These are phyloP conservation scores for Drosophila serrata DNA, from an alignment of 1,140 invertebrate species.

Conservation along the genomic window DNA sequence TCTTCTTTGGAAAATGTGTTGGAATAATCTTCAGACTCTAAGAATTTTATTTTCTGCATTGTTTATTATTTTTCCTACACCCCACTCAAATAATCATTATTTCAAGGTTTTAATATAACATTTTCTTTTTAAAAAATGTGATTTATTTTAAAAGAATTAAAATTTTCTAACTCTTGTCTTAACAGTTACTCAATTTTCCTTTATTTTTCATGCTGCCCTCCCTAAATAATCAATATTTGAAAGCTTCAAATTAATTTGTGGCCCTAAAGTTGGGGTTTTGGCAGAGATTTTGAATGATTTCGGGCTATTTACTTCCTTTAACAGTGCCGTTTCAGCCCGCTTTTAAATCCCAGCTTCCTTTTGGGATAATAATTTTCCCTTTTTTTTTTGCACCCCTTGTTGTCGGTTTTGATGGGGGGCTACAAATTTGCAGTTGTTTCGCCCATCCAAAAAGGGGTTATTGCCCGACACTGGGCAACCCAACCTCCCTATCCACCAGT, in stretches of 20 bases:
- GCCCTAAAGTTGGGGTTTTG: neutral
- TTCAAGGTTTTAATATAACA: neutral
- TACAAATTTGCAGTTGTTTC: constrained; percentile 25
- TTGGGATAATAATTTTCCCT: constrained; percentile 11
- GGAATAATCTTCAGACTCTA: too few species aligned
- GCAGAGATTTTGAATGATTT: neutral
- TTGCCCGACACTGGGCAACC: constrained; percentile 48
- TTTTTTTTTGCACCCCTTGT: constrained; percentile 28
- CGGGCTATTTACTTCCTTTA: neutral
- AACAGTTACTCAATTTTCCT: neutral
- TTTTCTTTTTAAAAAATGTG: neutral
- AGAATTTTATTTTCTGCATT: too few species aligned
- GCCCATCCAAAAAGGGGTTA: constrained; percentile 44
- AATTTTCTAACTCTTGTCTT: neutral
- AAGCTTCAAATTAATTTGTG: neutral
- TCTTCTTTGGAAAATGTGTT: too few species aligned
- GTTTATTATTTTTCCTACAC: too few species aligned
- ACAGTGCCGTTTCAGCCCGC: too few species aligned
- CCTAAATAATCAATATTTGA: neutral
- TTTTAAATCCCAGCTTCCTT: constrained; percentile 14
- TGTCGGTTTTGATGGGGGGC: constrained; percentile 15
- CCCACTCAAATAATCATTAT: neutral
- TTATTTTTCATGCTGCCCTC: neutral
- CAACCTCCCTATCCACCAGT: constrained; percentile 30
- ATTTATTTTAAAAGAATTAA: too few species aligned